Conservation (phyloP, 1,140 invertebrate species). For the Drosophila nigrodunni region DNA sequence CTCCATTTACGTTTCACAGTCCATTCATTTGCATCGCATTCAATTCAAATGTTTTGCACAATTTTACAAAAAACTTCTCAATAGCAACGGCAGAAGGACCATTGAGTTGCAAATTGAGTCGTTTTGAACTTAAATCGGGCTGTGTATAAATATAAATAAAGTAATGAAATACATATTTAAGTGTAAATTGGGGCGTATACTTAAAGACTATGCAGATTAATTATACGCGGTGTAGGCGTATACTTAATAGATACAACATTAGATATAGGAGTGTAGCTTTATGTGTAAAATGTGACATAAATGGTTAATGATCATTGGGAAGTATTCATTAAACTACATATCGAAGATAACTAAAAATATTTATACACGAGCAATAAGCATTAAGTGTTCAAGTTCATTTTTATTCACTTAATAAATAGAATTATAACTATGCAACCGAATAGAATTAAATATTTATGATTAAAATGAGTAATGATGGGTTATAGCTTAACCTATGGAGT, state of each 20-base stretch:
- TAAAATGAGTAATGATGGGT: too few species aligned
- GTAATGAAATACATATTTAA: constrained; percentile 7
- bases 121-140: background rate
- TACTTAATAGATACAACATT: too few species aligned
- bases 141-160: background rate
- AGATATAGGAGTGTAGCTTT: too few species aligned
- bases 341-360: too few species aligned
- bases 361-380: too few species aligned
- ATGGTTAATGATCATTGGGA: too few species aligned
- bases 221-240: constrained; percentile 13
- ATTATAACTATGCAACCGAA: too few species aligned
- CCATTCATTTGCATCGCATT: constrained; percentile 57
- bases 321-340: too few species aligned
- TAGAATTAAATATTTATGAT: too few species aligned
- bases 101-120: background rate
- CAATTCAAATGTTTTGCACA: constrained; percentile 65
- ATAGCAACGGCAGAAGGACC: background rate
- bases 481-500: background rate
- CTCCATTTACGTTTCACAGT: constrained; percentile 48
- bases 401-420: too few species aligned
- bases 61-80: constrained; percentile 24
- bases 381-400: too few species aligned
- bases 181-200: background rate
- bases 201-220: constrained; percentile 1
- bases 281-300: too few species aligned